These are phyloP conservation scores for Phenganax stokvisi DNA, from an alignment of 92 coral and sea anemone genomes.

Conservation along the genomic window DNA sequence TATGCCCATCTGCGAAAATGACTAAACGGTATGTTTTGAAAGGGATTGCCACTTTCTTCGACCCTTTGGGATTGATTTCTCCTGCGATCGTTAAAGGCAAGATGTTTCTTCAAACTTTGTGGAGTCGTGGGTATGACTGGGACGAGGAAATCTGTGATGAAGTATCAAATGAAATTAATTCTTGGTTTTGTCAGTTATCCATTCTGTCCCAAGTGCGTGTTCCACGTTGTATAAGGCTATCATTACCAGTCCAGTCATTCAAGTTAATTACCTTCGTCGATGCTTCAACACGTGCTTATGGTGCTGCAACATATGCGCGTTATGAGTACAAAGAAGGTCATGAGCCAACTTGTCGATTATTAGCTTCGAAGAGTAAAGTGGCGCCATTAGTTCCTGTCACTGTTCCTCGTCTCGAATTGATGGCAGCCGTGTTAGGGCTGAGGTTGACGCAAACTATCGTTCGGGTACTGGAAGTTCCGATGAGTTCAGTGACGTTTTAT, in stretches of 20 bases:
- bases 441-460: slow-evolving; percentile 49
- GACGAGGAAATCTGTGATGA: slow-evolving; percentile 50
- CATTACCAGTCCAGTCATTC: slow-evolving; percentile 31
- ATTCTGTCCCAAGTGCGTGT: slow-evolving; percentile 38
- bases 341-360: slow-evolving; percentile 34
- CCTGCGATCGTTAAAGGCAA: slow-evolving; percentile 47
- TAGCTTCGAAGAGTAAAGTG: slow-evolving; percentile 53
- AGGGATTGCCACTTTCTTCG: slow-evolving; percentile 49
- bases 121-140: slow-evolving; percentile 54
- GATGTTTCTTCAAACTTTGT: slow-evolving; percentile 54
- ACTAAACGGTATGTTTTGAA: slow-evolving; percentile 49
- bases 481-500: neutral
- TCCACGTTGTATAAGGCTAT: slow-evolving; percentile 51
- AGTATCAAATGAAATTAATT: slow-evolving; percentile 30
- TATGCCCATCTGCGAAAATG: neutral
- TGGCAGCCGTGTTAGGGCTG: slow-evolving; percentile 54
- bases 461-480: slow-evolving; percentile 17
- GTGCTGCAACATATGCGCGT: slow-evolving; percentile 49
- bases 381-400: slow-evolving; percentile 43
- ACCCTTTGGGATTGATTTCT: slow-evolving; percentile 47
- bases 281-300: slow-evolving; percentile 56
- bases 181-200: slow-evolving; percentile 50
- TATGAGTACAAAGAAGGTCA: slow-evolving; percentile 25
- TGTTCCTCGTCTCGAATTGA: slow-evolving; percentile 41
- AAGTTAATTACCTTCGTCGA: slow-evolving; percentile 57